A percentile compares a stretch with the other conserved stretches of the same genome.
These are phyloP conservation scores for Apeira syringaria DNA, from an alignment of 2,888 invertebrate genomes.

Conservation along the genomic window DNA sequence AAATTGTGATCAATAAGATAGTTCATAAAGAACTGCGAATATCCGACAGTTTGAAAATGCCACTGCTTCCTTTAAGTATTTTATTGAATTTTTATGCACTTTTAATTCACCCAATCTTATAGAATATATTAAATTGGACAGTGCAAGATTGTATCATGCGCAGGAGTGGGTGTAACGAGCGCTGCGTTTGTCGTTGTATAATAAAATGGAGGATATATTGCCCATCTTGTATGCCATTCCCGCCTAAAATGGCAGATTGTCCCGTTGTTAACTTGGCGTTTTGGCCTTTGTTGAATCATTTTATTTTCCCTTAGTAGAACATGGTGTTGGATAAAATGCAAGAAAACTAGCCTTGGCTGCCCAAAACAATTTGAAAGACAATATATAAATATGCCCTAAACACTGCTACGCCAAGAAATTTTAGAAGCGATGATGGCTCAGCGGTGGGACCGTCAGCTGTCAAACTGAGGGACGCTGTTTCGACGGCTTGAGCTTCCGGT, in stretches of 20 bases:
- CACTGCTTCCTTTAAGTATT: too few species aligned
- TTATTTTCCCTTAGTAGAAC: neutral
- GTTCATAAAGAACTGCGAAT: too few species aligned
- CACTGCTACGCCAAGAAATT: too few species aligned
- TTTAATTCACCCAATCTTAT: neutral
- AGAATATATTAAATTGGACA: neutral
- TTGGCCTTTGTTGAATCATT: slow-evolving; percentile 4
- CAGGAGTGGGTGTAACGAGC: slow-evolving; percentile 3
- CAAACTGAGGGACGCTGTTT: too few species aligned
- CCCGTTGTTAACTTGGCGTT: slow-evolving; percentile 1
- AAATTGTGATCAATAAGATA: too few species aligned
- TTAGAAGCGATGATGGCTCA: too few species aligned
- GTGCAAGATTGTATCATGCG: neutral
- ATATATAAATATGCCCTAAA: too few species aligned
- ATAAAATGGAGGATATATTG: slow-evolving; percentile 19
- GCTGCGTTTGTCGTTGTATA: neutral
- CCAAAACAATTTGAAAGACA: too few species aligned
- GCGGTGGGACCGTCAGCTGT: too few species aligned
- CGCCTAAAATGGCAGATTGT: slow-evolving; percentile 10
- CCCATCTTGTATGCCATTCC: slow-evolving; percentile 3
- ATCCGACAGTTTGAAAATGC: too few species aligned
- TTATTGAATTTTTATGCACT: neutral
- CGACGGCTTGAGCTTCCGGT: too few species aligned
- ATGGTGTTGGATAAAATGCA: neutral
- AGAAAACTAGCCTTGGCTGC: too few species aligned